Evolutionary conservation across 2,888 invertebrate species (phyloP).

Genomic region (Nomada ferruginata): DNA sequence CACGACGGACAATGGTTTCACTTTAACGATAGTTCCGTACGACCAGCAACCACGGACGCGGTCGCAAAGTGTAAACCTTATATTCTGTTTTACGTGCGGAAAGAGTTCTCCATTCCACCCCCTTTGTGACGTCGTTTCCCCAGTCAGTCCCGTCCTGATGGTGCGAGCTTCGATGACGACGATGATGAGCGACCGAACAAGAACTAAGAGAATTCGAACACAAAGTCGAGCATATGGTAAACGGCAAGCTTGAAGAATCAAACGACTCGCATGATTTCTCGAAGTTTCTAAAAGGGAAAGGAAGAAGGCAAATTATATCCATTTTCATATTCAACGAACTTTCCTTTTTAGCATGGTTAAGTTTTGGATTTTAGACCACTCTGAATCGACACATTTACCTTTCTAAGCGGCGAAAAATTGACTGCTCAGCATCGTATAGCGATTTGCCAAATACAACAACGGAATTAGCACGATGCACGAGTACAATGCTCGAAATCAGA

Average conservation of each 20-base stretch:
- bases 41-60: slow-evolving; percentile 87
- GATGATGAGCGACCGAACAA: slow-evolving; percentile 53
- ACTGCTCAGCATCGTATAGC: slow-evolving; percentile 55
- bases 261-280: slow-evolving; percentile 9
- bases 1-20: slow-evolving; percentile 93
- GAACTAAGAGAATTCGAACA: slow-evolving; percentile 34
- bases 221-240: slow-evolving; percentile 39
- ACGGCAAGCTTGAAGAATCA: slow-evolving; percentile 30
- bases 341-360: slow-evolving; percentile 49
- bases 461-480: slow-evolving; percentile 49
- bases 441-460: slow-evolving; percentile 28
- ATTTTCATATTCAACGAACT: neutral
- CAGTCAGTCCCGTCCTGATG: slow-evolving; percentile 66
- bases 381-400: neutral
- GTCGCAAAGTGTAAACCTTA: slow-evolving; percentile 93
- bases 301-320: slow-evolving; percentile 69
- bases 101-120: slow-evolving; percentile 85
- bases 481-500: slow-evolving; percentile 23
- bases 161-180: slow-evolving; percentile 65
- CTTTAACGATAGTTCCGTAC: slow-evolving; percentile 94
- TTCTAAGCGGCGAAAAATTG: slow-evolving; percentile 12
- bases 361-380: neutral
- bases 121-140: slow-evolving; percentile 81
- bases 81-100: slow-evolving; percentile 92
- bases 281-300: slow-evolving; percentile 47